Base-by-base conservation (phyloP, 1,140 invertebrate species). In the Zaprionus africanus region DNA sequence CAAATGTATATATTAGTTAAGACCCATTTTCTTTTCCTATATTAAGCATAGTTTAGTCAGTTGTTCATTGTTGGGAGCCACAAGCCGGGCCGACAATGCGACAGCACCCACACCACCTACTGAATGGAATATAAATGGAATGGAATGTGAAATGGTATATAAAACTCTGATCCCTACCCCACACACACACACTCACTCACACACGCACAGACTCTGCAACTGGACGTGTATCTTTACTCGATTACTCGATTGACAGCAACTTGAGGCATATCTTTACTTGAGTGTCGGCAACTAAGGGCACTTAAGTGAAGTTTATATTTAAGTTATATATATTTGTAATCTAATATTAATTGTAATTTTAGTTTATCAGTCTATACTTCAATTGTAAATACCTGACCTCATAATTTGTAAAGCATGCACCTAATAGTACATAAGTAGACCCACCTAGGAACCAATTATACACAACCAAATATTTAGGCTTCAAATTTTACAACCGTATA, bases 401-500 rank as follows among this genome's bases (percentile, higher is more conserved):
- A 34, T 34, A 26, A 5, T 26, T 5, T 26, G 4, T 26, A 26
- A 26, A 26, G 26, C 22, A 31, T 31, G 2, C 28, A 31, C 1
- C 28, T 2, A 31, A 31, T 11, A 34, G 31, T 34, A 34, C 11
- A 34, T 34, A 34, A 34, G 31, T 34, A 34, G 31, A 34, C 31
- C 9, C 31, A 34, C 31, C 31, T 31, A 31, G 31, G 31, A 31
- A 31, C 31, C 31, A 31, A 31, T 31, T 31, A 0, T 31, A 31
- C 31, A 34, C 31, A 34, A 34, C 31, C n/a, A 54, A 64, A 54
- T 64, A 38, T 64, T 56, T 65, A 65, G 34, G 22, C 26, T 58
- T 66, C 51, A 19, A 17, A 57, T 28, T 34, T 63, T 34, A 19
- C 31, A 34, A 34, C 0, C 31, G 61, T 76, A 86, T 85, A 82